Evolutionary conservation across 2,797 vertebrate genomes (phyloP), one percentile per base, ranked within the genome.

Genomic region (Lateolabrax maculatus): DNA sequence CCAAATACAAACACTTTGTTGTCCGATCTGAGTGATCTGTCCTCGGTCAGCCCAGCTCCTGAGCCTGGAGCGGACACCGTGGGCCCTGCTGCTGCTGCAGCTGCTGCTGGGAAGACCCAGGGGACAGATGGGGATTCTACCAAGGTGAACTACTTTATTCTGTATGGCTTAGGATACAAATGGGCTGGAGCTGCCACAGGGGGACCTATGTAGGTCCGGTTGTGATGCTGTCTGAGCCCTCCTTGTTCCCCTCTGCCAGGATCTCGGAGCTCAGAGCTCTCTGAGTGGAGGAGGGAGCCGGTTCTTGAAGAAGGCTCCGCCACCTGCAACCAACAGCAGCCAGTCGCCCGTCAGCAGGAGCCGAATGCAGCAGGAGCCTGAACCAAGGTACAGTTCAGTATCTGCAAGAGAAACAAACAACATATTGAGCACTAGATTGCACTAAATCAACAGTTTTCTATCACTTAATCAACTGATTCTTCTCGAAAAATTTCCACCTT

Each of bases 241-340:
- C 8, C 9, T 29, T 52, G 6, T 36, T 25, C 69, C 65, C 6
- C 31, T 27, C 21, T 53, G 4, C 34, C 37, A 91, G 92, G 71
- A 79, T 51, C 19, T 64, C 52, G 60, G 43, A 1, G 71, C 61
- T 3, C 82, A 71, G 79, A 89, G 80, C 65, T 83, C 86, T 68
- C 31, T 75, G 27, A 81, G 71, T 64, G 69, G 48, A 61, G 71
- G 71, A 71, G 74, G 92, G 0, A 91, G 90, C 81, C 91, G 96
- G 48, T 97, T 97, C 89, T 84, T 97, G 9, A 97, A 96, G 77
- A 95, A 94, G 46, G 76, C 75, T 10, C 64, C 88, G 10, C 75
- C 74, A 19, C 53, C 81, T 57, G 49, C 69, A 31, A 7, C 66
- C 4, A 66, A 18, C 44, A 83, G 86, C 37, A 83, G 65, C 65